These are phyloP conservation scores for Echiichthys vipera DNA, from an alignment of 2,797 vertebrate species.

Conservation along the genomic window DNA sequence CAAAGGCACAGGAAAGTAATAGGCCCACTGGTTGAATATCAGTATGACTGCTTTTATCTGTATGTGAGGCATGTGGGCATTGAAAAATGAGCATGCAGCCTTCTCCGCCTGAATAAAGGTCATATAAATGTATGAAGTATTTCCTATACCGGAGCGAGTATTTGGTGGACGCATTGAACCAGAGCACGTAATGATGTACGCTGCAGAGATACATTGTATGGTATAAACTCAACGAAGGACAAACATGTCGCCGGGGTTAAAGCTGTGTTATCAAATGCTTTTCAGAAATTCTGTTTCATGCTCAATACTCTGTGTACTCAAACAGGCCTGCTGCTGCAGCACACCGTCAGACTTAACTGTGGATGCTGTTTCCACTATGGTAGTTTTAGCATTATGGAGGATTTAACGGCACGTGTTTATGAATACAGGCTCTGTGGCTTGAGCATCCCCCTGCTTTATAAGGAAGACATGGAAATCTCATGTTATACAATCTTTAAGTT, in stretches of 20 bases:
- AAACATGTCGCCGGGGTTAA: slow-evolving; percentile 16
- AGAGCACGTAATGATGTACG: slow-evolving; percentile 41
- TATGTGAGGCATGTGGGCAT: not conserved
- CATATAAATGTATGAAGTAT: slow-evolving; percentile 8
- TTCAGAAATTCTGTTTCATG: slow-evolving; percentile 31
- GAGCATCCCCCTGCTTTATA: too few species aligned
- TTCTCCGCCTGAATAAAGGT: slow-evolving; percentile 29
- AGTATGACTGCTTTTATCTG: not conserved
- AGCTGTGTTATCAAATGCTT: slow-evolving; percentile 12
- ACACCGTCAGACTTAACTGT: too few species aligned
- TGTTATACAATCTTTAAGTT: too few species aligned
- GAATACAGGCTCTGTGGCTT: too few species aligned
- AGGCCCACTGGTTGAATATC: not conserved
- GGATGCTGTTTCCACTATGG: too few species aligned
- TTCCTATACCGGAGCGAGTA: not conserved
- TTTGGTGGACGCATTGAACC: not conserved
- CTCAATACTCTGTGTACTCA: slow-evolving; percentile 2
- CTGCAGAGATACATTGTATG: slow-evolving; percentile 18
- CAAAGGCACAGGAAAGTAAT: not conserved
- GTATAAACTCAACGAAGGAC: slow-evolving; percentile 26
- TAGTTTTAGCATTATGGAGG: too few species aligned
- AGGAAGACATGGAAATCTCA: too few species aligned
- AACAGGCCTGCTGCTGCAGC: slow-evolving; percentile 33
- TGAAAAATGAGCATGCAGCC: slow-evolving; percentile 25
- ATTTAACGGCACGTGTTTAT: too few species aligned